Conservation (phyloP, 2,888 invertebrate genomes). For the Volucella inflata region DNA sequence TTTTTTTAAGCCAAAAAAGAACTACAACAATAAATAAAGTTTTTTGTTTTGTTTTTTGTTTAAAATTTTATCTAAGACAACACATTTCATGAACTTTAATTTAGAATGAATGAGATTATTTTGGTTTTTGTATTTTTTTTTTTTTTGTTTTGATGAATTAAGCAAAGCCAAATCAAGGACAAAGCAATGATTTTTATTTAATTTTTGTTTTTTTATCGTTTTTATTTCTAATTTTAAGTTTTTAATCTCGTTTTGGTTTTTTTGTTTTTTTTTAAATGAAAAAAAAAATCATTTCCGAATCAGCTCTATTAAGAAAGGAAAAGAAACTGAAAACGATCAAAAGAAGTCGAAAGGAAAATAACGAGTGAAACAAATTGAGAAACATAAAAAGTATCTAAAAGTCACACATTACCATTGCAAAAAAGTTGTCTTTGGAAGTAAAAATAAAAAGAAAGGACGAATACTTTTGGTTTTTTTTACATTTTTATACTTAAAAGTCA, state of each 20-base stretch:
- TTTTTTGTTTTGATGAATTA: constrained; percentile 53
- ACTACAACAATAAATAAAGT: constrained; percentile 31
- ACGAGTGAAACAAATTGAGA: neutral
- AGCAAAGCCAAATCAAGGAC: constrained; percentile 71
- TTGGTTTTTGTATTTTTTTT: constrained; percentile 51
- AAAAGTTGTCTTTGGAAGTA: constrained; percentile 2
- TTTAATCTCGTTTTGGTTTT: constrained; percentile 13
- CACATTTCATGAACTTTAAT: constrained; percentile 41
- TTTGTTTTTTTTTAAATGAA: constrained; percentile 20
- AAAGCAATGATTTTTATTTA: constrained; percentile 55
- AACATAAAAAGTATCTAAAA: constrained; percentile 20
- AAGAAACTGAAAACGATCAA: constrained; percentile 13
- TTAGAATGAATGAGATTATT: constrained; percentile 48
- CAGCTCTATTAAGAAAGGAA: constrained; percentile 66
- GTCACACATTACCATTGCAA: constrained; percentile 62
- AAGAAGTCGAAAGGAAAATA: constrained; percentile 18
- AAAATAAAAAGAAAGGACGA: constrained; percentile 23
- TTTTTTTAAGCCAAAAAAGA: constrained; percentile 29
- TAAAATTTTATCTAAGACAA: constrained; percentile 13
- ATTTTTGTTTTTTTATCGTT: constrained; percentile 8
- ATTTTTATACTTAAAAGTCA: too few species aligned
- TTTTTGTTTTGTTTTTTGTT: neutral
- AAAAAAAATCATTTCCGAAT: constrained; percentile 66
- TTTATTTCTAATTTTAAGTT: neutral
- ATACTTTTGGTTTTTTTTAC: neutral